Evolutionary conservation across 2,797 vertebrate species (phyloP).

Genomic region (Sebastes itinus): DNA sequence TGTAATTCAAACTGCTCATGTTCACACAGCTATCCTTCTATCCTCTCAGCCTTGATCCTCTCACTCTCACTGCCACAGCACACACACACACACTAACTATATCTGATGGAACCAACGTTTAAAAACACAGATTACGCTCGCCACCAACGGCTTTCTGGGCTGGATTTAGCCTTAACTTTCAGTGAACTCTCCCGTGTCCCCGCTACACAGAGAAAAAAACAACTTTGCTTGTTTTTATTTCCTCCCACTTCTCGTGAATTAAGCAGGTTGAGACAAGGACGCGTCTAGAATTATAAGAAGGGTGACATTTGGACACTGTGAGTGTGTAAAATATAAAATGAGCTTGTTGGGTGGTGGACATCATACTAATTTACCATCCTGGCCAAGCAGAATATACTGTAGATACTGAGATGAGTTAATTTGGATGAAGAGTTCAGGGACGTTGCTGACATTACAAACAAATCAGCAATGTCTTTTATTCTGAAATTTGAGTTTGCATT

Average conservation of each 20-base stretch:
- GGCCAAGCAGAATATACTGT: neutral
- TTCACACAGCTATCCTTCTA: conserved; percentile 19
- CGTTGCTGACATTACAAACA: neutral
- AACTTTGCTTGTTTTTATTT: neutral
- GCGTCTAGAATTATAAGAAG: conserved; percentile 19
- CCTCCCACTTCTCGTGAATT: neutral
- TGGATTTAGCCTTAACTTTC: conserved; percentile 20
- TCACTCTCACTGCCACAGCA: conserved; percentile 6
- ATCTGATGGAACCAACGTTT: neutral
- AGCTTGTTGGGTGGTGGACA: neutral
- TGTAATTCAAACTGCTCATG: conserved; percentile 7
- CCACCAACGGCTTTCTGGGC: neutral
- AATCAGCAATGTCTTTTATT: neutral
- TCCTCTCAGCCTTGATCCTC: conserved; percentile 18
- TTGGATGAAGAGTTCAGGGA: neutral
- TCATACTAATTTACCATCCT: neutral
- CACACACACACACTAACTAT: neutral
- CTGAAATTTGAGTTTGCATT: neutral
- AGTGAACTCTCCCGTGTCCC: neutral
- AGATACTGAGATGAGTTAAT: neutral
- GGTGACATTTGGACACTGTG: conserved; percentile 37
- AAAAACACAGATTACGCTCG: conserved; percentile 1
- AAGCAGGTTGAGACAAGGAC: neutral
- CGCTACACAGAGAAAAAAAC: neutral
- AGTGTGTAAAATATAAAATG: conserved; percentile 29